phyloP scores from a whole-genome alignment of 2,797 vertebrate species.

The Anguilla obscura region DNA sequence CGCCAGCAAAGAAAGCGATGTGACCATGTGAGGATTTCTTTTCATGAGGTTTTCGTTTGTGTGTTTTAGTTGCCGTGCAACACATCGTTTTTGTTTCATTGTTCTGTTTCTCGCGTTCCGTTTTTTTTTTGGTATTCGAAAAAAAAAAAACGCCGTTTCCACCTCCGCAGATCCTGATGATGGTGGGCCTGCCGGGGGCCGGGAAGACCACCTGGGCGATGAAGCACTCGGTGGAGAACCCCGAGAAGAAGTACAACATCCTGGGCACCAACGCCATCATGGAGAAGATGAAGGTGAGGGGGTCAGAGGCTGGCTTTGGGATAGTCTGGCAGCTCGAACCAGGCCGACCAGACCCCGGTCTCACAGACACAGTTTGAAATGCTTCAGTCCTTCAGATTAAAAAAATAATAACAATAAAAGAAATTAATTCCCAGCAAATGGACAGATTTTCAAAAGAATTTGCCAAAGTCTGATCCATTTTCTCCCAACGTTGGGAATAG shows the following conservation, averaged over 20 bases:
- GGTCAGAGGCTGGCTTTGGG: neutral
- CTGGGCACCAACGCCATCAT: conserved; percentile 95
- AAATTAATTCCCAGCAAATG: no score
- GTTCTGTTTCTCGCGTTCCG: no score
- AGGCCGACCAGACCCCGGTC: neutral
- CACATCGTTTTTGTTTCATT: no score
- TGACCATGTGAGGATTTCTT: no score
- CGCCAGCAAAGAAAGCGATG: no score
- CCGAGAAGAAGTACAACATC: conserved; percentile 90
- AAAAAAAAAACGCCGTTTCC: neutral
- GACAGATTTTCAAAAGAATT: no score
- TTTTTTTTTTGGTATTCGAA: no score
- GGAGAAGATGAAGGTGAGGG: conserved; percentile 92
- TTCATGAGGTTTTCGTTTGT: no score
- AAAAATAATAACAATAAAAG: no score
- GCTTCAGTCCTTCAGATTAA: neutral
- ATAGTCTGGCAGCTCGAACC: neutral
- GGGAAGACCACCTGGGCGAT: conserved; percentile 93
- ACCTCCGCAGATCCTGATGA: conserved; percentile 84
- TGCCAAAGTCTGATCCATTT: no score
- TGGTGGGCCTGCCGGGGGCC: conserved; percentile 91
- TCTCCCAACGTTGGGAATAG: no score
- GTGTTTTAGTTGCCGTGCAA: no score
- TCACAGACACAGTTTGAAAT: neutral
- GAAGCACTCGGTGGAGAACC: conserved; percentile 79